A percentile compares a stretch with the other conserved stretches of the same genome.
Conservation (phyloP, 2,113 vertebrate species). For the Corapipo altera region DNA sequence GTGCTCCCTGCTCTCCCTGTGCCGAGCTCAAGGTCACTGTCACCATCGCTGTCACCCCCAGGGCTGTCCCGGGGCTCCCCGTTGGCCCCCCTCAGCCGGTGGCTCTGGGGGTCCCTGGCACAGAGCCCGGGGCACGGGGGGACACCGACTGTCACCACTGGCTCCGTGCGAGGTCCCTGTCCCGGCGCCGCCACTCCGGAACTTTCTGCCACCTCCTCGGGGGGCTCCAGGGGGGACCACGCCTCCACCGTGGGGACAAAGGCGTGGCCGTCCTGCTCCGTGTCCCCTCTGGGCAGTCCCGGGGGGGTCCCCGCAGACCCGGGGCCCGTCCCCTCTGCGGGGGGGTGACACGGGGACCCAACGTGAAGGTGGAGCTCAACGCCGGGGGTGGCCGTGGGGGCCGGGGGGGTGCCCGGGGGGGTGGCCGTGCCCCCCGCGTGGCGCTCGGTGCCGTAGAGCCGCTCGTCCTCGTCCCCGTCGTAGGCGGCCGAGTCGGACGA, state of each 20-base stretch:
- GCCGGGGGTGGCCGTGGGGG: background rate
- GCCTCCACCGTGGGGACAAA: rapidly evolving
- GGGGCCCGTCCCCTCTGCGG: background rate
- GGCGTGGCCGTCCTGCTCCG: background rate
- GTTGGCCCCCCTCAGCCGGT: background rate
- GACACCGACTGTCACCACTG: rapidly evolving
- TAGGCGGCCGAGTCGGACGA: conserved; percentile 91
- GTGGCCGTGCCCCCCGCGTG: conserved; percentile 52
- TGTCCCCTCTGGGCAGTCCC: rapidly evolving
- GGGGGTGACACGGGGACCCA: background rate
- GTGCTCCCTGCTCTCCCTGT: rapidly evolving
- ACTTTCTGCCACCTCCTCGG: background rate
- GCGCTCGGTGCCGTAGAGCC: conserved; percentile 85
- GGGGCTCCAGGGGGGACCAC: background rate
- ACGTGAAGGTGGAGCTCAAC: background rate
- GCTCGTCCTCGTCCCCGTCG: conserved; percentile 86
- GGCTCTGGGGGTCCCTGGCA: background rate
- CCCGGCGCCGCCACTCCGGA: rapidly evolving
- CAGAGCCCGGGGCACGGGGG: rapidly evolving
- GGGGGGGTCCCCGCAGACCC: rapidly evolving
- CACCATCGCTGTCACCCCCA: background rate
- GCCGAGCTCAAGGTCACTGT: background rate
- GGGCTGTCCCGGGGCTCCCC: background rate
- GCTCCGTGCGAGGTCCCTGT: background rate
- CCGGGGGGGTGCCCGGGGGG: background rate